Evolutionary conservation across 2,888 invertebrate genomes (phyloP).

Genomic region (Metalampra italica): DNA sequence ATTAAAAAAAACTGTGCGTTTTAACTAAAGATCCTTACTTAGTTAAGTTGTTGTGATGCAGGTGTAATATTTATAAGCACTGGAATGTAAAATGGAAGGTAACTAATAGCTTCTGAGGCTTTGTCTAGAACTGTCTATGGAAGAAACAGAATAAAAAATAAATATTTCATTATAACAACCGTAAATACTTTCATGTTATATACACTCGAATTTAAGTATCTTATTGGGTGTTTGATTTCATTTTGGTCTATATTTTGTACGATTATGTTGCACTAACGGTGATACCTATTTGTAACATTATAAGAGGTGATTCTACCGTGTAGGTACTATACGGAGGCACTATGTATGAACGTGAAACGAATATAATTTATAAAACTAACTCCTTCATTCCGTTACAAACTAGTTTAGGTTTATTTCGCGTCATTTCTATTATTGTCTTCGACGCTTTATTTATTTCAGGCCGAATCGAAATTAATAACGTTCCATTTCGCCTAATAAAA

Average conservation of each 20-base stretch:
- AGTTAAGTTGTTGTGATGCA: constrained; percentile 20
- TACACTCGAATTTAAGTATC: constrained; percentile 47
- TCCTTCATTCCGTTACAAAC: neutral
- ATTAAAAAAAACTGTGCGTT: constrained; percentile 43
- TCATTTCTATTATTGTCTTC: constrained; percentile 50
- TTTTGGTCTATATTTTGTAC: constrained; percentile 76
- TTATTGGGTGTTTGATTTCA: constrained; percentile 53
- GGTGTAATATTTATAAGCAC: constrained; percentile 9
- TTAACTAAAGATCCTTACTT: constrained; percentile 25
- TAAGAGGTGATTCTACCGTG: constrained; percentile 22
- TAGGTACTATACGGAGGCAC: constrained; percentile 51
- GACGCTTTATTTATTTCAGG: constrained; percentile 39
- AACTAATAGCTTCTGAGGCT: constrained; percentile 69
- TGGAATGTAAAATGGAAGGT: constrained; percentile 64
- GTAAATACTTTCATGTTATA: constrained; percentile 56
- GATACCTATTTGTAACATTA: constrained; percentile 28
- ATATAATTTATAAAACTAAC: constrained; percentile 4
- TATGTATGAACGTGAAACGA: constrained; percentile 19
- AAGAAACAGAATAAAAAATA: constrained; percentile 39
- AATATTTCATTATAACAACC: constrained; percentile 42
- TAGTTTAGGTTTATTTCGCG: constrained; percentile 13
- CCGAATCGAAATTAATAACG: constrained; percentile 33
- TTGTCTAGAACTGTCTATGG: constrained; percentile 46
- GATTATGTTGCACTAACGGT: constrained; percentile 66
- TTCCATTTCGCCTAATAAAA: no score